Evolutionary conservation across 1,140 invertebrate species (phyloP).

Genomic region (Penaeus vannamei): DNA sequence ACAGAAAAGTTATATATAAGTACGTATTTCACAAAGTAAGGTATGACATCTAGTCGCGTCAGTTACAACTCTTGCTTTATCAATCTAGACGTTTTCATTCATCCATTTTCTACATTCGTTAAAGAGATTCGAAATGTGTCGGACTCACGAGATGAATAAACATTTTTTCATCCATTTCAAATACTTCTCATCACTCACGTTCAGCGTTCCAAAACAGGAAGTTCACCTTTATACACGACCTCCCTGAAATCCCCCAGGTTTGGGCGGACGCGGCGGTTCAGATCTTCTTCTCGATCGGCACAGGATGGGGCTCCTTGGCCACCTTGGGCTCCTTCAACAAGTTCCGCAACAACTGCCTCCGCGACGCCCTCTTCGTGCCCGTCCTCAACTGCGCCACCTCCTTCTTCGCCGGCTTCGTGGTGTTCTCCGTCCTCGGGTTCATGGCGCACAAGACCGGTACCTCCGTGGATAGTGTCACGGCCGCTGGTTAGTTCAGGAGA

Average conservation of each 20-base stretch:
- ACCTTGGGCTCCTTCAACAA: conserved; percentile 86
- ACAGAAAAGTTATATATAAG: neutral
- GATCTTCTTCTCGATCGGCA: conserved; percentile 88
- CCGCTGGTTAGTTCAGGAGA: conserved; percentile 50
- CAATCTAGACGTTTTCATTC: no score
- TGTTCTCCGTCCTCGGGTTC: conserved; percentile 77
- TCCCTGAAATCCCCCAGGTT: conserved; percentile 35
- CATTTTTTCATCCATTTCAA: no score
- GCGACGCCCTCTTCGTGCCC: conserved; percentile 65
- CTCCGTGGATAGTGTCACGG: conserved; percentile 44
- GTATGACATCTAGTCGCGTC: no score
- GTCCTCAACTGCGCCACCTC: conserved; percentile 65
- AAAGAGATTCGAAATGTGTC: no score
- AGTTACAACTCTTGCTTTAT: no score
- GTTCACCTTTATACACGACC: neutral
- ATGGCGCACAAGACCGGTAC: conserved; percentile 80
- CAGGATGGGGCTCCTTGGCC: conserved; percentile 86
- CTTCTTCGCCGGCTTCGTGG: conserved; percentile 69
- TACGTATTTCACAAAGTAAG: no score
- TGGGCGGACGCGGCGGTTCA: conserved; percentile 91
- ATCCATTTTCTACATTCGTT: no score
- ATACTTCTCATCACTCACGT: no score
- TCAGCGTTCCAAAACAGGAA: no score
- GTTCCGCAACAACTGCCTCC: conserved; percentile 65
- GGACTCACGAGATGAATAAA: no score